Conservation (phyloP, 2,888 invertebrate genomes). For the Acanthosoma haemorrhoidale region DNA sequence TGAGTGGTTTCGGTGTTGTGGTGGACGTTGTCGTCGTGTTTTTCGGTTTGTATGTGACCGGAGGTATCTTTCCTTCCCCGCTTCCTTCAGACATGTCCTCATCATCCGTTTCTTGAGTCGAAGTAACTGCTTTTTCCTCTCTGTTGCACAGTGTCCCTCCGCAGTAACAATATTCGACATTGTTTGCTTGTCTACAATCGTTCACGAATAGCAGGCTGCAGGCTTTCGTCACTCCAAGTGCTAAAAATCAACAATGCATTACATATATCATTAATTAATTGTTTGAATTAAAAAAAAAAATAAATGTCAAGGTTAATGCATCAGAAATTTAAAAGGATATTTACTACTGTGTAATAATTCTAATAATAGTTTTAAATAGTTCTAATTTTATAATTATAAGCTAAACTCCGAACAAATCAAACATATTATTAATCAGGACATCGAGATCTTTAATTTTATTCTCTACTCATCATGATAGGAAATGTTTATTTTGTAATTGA, state of each 20-base stretch:
- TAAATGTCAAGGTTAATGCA: no score
- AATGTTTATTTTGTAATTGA: no score
- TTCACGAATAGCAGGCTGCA: slow-evolving; percentile 43
- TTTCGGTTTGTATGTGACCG: not conserved
- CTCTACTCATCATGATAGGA: no score
- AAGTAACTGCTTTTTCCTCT: not conserved
- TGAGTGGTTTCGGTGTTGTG: not conserved
- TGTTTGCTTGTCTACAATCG: slow-evolving; percentile 45
- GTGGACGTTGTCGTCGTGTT: not conserved
- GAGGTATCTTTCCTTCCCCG: slow-evolving; percentile 3
- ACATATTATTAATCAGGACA: no score
- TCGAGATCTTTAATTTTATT: no score
- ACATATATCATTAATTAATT: no score
- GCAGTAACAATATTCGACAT: slow-evolving; percentile 46
- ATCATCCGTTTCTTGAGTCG: slow-evolving; percentile 35
- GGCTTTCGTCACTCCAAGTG: slow-evolving; percentile 40
- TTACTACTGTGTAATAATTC: no score
- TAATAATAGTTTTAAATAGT: no score
- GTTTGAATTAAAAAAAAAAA: no score
- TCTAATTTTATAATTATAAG: no score
- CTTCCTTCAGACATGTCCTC: slow-evolving; percentile 38
- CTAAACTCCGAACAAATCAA: no score
- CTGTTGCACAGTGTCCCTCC: slow-evolving; percentile 45
- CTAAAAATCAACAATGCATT: slow-evolving; percentile 29
- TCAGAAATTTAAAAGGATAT: no score